Percentiles rank a stretch among this genome's conserved stretches.
Evolutionary conservation across 2,888 invertebrate genomes (phyloP).

Genomic region (Phymatocera aterrima): DNA sequence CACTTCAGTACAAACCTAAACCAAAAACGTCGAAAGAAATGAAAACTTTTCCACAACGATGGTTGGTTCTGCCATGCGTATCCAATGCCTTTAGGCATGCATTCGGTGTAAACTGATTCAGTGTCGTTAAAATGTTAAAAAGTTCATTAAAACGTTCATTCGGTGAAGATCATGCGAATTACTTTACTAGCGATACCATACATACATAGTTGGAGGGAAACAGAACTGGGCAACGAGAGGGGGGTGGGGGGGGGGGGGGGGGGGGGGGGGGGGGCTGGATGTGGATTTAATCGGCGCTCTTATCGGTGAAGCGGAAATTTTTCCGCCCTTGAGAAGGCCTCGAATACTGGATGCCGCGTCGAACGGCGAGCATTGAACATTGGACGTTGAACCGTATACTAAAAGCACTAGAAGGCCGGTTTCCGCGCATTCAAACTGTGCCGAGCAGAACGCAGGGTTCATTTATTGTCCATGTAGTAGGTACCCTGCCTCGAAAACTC

Average conservation of each 20-base stretch:
- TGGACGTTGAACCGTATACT: conserved; percentile 12
- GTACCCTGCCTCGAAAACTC: conserved; percentile 4
- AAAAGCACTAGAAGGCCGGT: conserved; percentile 24
- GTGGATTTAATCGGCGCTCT: conserved; percentile 55
- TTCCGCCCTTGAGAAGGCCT: conserved; percentile 47
- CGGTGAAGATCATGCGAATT: too few relatives aligned
- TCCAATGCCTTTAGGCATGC: conserved; percentile 24
- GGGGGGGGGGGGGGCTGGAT: neutral
- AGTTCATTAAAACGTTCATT: conserved; percentile 35
- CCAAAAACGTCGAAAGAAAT: neutral
- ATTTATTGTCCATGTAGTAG: conserved; percentile 31
- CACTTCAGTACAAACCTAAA: neutral
- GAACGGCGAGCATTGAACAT: conserved; percentile 21
- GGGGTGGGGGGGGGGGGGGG: neutral
- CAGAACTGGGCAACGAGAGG: too few relatives aligned
- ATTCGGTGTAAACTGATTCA: conserved; percentile 4
- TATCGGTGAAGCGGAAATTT: conserved; percentile 52
- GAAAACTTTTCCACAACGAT: conserved; percentile 6
- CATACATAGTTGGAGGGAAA: too few relatives aligned
- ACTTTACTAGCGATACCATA: too few relatives aligned
- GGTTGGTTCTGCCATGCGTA: neutral
- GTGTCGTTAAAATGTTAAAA: conserved; percentile 28
- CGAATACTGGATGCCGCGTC: conserved; percentile 37
- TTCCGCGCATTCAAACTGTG: conserved; percentile 40
- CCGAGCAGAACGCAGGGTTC: conserved; percentile 13